These are phyloP conservation scores for Drosophila subsilvestris DNA, from an alignment of 2,888 invertebrate species.

Conservation along the genomic window DNA sequence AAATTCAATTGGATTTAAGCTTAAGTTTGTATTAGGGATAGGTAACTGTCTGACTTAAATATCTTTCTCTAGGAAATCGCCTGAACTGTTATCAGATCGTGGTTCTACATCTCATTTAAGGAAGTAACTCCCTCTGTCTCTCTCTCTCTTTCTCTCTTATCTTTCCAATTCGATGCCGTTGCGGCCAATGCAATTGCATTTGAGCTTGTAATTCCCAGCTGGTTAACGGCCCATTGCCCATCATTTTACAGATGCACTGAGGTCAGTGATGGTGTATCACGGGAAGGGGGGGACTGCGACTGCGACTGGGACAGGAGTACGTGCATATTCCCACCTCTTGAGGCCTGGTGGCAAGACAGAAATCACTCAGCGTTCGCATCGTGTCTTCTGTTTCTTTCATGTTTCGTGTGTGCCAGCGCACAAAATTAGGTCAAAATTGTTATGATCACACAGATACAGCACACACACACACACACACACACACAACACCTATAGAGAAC, in stretches of 20 bases:
- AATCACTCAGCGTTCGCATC: slow-evolving; percentile 49
- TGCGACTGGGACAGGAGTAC: slow-evolving; percentile 7
- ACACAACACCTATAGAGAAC: background rate
- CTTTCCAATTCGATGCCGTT: background rate
- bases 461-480: slow-evolving; percentile 32
- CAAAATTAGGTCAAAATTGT: slow-evolving; percentile 82
- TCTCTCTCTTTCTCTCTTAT: background rate
- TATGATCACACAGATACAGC: slow-evolving; percentile 71
- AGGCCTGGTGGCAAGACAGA: slow-evolving; percentile 15
- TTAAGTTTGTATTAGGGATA: slow-evolving; percentile 7
- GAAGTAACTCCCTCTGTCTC: background rate
- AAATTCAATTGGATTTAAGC: background rate
- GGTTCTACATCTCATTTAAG: background rate
- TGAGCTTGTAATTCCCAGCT: slow-evolving; percentile 8
- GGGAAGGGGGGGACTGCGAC: background rate
- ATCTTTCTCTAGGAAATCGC: too few relatives aligned
- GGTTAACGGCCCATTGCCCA: slow-evolving; percentile 57
- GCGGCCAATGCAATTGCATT: background rate
- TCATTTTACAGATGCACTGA: slow-evolving; percentile 65
- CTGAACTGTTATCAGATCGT: background rate
- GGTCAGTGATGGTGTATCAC: slow-evolving; percentile 64
- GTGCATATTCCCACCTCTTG: slow-evolving; percentile 25
- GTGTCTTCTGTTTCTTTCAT: slow-evolving; percentile 62
- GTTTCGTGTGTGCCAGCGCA: slow-evolving; percentile 59
- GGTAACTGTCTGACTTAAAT: background rate